Evolutionary conservation across 2,797 vertebrate species (phyloP).

Genomic region (Sebastes iracundus): DNA sequence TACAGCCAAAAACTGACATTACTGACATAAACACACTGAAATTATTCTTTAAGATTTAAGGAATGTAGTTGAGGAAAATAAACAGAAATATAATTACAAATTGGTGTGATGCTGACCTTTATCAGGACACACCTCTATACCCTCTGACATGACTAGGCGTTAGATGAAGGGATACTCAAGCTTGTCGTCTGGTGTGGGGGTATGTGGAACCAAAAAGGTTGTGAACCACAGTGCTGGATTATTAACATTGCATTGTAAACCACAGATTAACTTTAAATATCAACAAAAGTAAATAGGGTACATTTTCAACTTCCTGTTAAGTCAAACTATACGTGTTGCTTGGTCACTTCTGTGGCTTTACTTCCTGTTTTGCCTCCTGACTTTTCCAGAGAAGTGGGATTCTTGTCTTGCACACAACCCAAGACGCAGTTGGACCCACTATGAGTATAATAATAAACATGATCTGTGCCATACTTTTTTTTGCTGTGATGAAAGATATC

Average conservation of each 20-base stretch:
- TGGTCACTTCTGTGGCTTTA: background rate
- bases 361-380: background rate
- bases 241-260: background rate
- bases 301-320: background rate
- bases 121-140: background rate
- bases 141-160: background rate
- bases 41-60: background rate
- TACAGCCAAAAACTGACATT: too few relatives aligned
- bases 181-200: background rate
- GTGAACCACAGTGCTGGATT: background rate
- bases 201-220: background rate
- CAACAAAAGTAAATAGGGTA: background rate
- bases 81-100: background rate
- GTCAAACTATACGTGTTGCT: background rate
- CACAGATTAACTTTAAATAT: background rate
- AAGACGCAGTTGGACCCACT: background rate
- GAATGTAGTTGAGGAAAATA: background rate
- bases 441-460: background rate
- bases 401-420: background rate
- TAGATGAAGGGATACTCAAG: background rate
- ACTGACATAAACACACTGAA: background rate
- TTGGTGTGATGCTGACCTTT: background rate
- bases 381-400: background rate
- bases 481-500: slow-evolving; percentile 3
- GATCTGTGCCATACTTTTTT: background rate